Base-by-base conservation (phyloP, 2,797 vertebrate species). In the Enteromius paludinosus region DNA sequence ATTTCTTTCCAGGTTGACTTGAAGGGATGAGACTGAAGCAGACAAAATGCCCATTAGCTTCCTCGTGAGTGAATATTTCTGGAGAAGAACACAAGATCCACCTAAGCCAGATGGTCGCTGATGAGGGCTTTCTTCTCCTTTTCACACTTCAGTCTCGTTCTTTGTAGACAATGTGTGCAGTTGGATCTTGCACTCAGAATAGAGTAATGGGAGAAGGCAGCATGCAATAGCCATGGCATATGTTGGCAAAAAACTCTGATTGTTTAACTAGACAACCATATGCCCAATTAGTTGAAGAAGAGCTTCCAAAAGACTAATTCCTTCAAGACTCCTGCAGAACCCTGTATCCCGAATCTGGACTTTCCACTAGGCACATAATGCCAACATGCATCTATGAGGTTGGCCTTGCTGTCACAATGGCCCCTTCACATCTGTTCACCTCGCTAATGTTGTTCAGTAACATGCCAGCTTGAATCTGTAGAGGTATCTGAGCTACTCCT, bases 231-330 rank as follows among this genome's bases (percentile, higher is more conserved):
- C 74, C 41, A 28, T 11, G 2, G 74, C 59, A 45, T 77, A 28
- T 62, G 74, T 64, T 62, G 74, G 74, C 25, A 62, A 62, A 45
- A 25, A n/a, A 8, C 25, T 33, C 18, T 77, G 23, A 30, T 62
- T 77, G 59, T 76, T 77, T 30, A 77, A 45, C 38, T 59, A 62
- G 38, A 30, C 8, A 49, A 20, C 56, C 73, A 76, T 76, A 76
- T 76, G 73, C 23, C 54, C n/a, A 17, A 76, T 76, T 23, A 59
- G 52, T 18, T 75, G n/a, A 75, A 41, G n/a, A n/a, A 18, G 33
- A 17, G 38, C 17, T 45, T 76, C 73, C 73, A 76, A 61, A 43
- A 28, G n/a, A 75, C 20, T 17, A 56, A 25, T 25, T 74, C 20
- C 49, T 59, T 56, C 33, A 74, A 74, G 52, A 18, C 20, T 41